Evolutionary conservation across 2,888 invertebrate genomes (phyloP).

Genomic region (Parasteatoda lunata): DNA sequence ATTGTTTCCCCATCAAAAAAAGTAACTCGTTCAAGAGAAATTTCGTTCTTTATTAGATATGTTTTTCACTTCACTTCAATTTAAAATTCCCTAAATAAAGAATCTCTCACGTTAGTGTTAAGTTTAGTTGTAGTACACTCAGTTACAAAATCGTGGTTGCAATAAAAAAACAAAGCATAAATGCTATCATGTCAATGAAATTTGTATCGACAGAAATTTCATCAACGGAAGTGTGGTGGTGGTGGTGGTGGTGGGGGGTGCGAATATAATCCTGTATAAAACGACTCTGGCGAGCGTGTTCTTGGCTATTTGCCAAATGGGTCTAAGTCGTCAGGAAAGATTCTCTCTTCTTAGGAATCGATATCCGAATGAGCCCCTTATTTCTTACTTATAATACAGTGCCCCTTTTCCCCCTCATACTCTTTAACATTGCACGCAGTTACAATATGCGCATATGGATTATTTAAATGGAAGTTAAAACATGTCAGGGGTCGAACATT

Average conservation of each 20-base stretch:
- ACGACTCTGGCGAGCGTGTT: constrained; percentile 16
- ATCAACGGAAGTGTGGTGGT: neutral
- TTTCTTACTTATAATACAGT: neutral
- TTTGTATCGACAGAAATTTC: neutral
- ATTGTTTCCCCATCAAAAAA: too few relatives aligned
- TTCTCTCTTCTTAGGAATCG: constrained; percentile 47
- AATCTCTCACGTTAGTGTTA: too few relatives aligned
- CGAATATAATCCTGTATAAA: neutral
- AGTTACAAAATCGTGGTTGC: too few relatives aligned
- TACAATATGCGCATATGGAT: too few relatives aligned
- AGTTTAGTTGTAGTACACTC: too few relatives aligned
- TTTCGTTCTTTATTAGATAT: too few relatives aligned
- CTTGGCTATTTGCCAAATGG: constrained; percentile 57
- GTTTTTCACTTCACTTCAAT: too few relatives aligned
- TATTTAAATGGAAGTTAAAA: too few relatives aligned
- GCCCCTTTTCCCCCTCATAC: constrained; percentile 8
- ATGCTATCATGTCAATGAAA: neutral
- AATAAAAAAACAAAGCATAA: neutral
- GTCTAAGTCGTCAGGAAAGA: constrained; percentile 21
- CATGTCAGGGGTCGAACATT: too few relatives aligned
- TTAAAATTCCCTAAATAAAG: too few relatives aligned
- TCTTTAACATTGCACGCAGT: neutral
- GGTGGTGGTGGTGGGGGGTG: neutral
- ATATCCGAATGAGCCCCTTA: constrained; percentile 32
- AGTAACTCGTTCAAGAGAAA: too few relatives aligned